Percentiles rank a stretch among this genome's conserved stretches.
Evolutionary conservation across 2,113 vertebrate genomes (phyloP).

Genomic region (Gopherus flavomarginatus): DNA sequence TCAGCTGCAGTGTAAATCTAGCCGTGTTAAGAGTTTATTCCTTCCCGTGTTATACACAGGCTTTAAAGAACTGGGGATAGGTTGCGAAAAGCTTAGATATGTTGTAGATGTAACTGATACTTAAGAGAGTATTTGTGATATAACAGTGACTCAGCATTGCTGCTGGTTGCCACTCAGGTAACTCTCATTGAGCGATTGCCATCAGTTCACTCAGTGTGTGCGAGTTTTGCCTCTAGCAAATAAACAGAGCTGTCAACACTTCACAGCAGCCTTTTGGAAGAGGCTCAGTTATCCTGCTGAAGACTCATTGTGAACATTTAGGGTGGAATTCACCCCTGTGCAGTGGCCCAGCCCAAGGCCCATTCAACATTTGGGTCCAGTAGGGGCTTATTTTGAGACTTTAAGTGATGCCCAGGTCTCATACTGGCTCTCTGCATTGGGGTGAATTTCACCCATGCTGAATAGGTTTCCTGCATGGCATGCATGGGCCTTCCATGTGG

Average conservation of each 20-base stretch:
- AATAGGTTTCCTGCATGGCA: not conserved
- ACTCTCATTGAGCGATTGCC: not conserved
- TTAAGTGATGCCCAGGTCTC: not conserved
- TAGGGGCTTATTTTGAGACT: not conserved
- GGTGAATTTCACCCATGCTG: too few species aligned
- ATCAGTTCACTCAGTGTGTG: not conserved
- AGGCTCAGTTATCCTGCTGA: not conserved
- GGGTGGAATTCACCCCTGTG: not conserved
- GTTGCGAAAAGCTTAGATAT: not conserved
- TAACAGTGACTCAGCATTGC: not conserved
- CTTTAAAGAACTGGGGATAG: conserved; percentile 20
- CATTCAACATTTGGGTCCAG: not conserved
- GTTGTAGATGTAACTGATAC: not conserved
- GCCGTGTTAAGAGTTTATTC: conserved; percentile 13
- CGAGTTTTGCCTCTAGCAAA: not conserved
- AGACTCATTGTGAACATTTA: not conserved
- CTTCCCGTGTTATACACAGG: not conserved
- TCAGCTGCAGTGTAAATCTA: not conserved
- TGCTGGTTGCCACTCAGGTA: not conserved
- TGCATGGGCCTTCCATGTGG: not conserved
- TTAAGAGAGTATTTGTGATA: too few species aligned
- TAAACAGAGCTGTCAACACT: not conserved
- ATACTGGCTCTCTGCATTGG: not conserved
- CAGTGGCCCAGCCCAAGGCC: not conserved
- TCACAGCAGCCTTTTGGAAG: not conserved